A percentile compares a stretch with the other conserved stretches of the same genome.
These are phyloP conservation scores for Odontomachus brunneus DNA, from an alignment of 1,140 invertebrate species.

Conservation along the genomic window DNA sequence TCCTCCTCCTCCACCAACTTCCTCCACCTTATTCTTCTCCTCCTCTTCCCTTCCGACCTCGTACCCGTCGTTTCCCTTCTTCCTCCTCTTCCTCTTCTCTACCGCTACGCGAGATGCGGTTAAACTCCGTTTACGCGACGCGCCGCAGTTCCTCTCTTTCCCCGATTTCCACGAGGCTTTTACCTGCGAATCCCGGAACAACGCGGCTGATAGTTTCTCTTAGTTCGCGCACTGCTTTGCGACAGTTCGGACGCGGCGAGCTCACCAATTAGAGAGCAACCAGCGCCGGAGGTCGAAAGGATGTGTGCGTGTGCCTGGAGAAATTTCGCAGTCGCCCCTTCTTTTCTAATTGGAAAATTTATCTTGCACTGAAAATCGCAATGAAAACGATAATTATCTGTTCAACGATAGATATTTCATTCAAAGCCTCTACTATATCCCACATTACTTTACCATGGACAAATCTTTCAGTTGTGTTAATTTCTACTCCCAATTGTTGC, in stretches of 20 bases:
- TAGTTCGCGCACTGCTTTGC: constrained; percentile 43
- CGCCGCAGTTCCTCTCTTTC: constrained; percentile 78
- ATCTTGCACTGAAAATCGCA: no score
- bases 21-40: constrained; percentile 19
- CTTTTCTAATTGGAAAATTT: no score
- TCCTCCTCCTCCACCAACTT: constrained; percentile 4
- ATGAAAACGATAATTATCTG: no score
- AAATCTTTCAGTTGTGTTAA: no score
- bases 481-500: no score
- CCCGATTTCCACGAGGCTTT: constrained; percentile 73
- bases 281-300: constrained; percentile 1
- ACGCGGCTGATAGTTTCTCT: constrained; percentile 39
- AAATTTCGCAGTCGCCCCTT: no score
- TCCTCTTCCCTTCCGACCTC: constrained; percentile 36
- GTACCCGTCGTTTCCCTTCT: constrained; percentile 14
- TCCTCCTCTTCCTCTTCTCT: no score
- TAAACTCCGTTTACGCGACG: constrained; percentile 81
- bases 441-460: no score
- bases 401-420: no score
- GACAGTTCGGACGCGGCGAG: constrained; percentile 51
- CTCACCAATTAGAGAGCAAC: constrained; percentile 52
- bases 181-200: constrained; percentile 55
- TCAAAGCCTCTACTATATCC: no score
- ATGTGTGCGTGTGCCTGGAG: no score
- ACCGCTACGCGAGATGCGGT: constrained; percentile 68